A percentile compares a stretch with the other conserved stretches of the same genome.
Evolutionary conservation across 2,888 invertebrate genomes (phyloP).

Genomic region (Dryococelus australis): DNA sequence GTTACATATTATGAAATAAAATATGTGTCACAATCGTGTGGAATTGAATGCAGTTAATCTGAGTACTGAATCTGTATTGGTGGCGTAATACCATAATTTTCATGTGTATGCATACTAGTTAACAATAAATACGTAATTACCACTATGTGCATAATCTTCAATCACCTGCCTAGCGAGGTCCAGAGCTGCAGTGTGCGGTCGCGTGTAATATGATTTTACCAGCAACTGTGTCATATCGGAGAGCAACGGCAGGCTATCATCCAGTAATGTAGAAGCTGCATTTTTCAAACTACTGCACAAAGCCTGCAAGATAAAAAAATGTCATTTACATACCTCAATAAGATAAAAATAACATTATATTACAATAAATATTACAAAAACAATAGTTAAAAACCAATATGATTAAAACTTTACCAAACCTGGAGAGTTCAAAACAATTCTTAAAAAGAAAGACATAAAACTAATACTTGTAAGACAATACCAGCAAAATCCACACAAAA

Average conservation of each 20-base stretch:
- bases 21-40: too few species aligned
- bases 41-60: too few species aligned
- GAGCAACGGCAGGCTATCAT: slow-evolving; percentile 72
- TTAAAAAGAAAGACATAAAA: too few species aligned
- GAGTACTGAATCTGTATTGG: background rate
- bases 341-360: too few species aligned
- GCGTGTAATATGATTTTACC: slow-evolving; percentile 70
- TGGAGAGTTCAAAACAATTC: too few species aligned
- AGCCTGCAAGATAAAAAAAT: slow-evolving; percentile 62
- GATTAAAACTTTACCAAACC: too few species aligned
- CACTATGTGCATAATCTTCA: background rate
- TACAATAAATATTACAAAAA: too few species aligned
- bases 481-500: too few species aligned
- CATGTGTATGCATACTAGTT: background rate
- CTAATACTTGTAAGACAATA: too few species aligned
- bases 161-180: slow-evolving; percentile 77
- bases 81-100: background rate
- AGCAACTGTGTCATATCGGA: slow-evolving; percentile 74
- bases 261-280: slow-evolving; percentile 73
- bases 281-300: slow-evolving; percentile 78
- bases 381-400: too few species aligned
- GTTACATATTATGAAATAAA: too few species aligned
- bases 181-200: slow-evolving; percentile 74
- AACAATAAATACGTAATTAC: background rate
- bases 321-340: too few species aligned